These are phyloP conservation scores for Drosophila subobscura DNA, from an alignment of 1,140 invertebrate genomes.

Conservation along the genomic window DNA sequence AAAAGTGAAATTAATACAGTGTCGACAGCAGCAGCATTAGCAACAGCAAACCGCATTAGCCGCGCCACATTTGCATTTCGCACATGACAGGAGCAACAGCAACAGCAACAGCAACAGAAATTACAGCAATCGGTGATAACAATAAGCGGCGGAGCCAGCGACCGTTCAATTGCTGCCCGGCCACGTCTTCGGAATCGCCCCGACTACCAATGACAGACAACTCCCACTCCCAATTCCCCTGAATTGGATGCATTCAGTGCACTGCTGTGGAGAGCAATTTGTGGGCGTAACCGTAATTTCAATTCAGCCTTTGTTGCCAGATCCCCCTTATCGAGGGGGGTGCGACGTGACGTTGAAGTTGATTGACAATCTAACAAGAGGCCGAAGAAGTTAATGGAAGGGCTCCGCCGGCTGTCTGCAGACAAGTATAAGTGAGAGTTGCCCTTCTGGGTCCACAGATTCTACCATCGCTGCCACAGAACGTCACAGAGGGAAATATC, in stretches of 20 bases:
- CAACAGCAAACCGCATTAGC: slow-evolving; percentile 58
- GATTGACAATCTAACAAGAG: slow-evolving; percentile 65
- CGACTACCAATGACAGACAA: slow-evolving; percentile 58
- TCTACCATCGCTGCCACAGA: slow-evolving; percentile 23
- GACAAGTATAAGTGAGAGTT: slow-evolving; percentile 66
- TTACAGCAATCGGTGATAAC: slow-evolving; percentile 58
- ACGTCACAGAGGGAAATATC: slow-evolving; percentile 38
- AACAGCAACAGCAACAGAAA: slow-evolving; percentile 29
- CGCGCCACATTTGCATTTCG: slow-evolving; percentile 71
- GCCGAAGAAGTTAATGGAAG: slow-evolving; percentile 24
- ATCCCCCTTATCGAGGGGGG: slow-evolving; percentile 33
- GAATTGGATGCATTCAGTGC: slow-evolving; percentile 43
- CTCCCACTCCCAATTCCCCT: not conserved
- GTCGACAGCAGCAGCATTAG: slow-evolving; percentile 18
- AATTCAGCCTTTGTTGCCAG: slow-evolving; percentile 48
- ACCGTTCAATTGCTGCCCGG: slow-evolving; percentile 41
- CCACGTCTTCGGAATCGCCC: slow-evolving; percentile 6
- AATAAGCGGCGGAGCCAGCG: slow-evolving; percentile 37
- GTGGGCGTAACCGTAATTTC: slow-evolving; percentile 42
- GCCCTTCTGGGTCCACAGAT: slow-evolving; percentile 2
- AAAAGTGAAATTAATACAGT: slow-evolving; percentile 78
- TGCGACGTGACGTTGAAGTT: slow-evolving; percentile 33
- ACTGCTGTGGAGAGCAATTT: slow-evolving; percentile 6
- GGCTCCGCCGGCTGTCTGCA: not conserved
- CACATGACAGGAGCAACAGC: slow-evolving; percentile 55